phyloP scores from a whole-genome alignment of 2,797 vertebrate species.

The Enteromius mattozi region DNA sequence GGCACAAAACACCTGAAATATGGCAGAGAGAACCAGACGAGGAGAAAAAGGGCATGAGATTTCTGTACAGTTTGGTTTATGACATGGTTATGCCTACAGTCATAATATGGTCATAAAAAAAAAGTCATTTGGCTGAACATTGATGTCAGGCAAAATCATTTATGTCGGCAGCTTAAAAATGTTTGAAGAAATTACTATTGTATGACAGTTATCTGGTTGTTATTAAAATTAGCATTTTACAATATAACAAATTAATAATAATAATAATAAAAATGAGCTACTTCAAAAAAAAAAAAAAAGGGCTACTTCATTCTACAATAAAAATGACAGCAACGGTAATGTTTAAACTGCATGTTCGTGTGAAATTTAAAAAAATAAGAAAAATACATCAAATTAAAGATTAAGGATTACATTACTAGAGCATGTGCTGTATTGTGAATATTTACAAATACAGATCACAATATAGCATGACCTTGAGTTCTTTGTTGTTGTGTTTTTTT shows the following conservation, averaged over 20 bases:
- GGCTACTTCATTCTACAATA: not conserved
- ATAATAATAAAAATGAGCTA: too few relatives aligned
- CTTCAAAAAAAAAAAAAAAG: too few relatives aligned
- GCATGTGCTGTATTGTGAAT: not conserved
- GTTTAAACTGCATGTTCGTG: not conserved
- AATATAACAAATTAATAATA: not conserved
- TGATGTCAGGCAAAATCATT: not conserved
- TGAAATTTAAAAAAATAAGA: not conserved
- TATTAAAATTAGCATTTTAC: not conserved
- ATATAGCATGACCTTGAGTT: not conserved
- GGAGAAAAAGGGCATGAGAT: not conserved
- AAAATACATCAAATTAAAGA: not conserved
- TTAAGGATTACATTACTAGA: not conserved
- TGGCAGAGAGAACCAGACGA: not conserved
- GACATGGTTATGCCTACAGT: slow-evolving; percentile 21
- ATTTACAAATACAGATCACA: not conserved
- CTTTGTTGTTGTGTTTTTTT: not conserved
- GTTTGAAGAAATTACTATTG: not conserved
- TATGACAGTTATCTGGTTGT: not conserved
- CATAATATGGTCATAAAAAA: not conserved
- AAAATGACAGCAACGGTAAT: not conserved
- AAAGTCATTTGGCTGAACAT: not conserved
- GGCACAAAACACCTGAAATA: not conserved
- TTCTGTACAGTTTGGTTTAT: not conserved
- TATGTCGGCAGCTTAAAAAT: not conserved